Base-by-base conservation (phyloP, 2,113 vertebrate genomes). In the Mus pahari region DNA sequence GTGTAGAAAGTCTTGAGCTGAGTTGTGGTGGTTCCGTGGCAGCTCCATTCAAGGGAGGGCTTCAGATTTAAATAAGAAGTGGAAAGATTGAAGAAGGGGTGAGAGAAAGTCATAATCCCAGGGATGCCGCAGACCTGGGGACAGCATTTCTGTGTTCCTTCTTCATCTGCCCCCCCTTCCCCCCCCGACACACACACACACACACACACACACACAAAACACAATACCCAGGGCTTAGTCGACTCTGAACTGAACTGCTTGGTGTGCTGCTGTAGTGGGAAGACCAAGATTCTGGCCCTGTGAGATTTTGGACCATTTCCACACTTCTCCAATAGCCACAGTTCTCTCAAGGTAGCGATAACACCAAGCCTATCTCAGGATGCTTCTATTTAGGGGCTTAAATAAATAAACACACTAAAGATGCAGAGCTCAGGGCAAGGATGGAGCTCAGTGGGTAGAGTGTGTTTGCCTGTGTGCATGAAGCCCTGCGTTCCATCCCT, bases 351-450 rank as follows among this genome's bases (percentile, higher is more conserved):
- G 10, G 3, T 26, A 19, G 89, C 74, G 91, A 74, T 64, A 95
- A 62, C 50, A 73, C 81, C n/a, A 58, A 31, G 66, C 33, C 75
- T 66, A 31, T 84, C 92, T 95, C 78, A 48, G 77, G 16, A 53
- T n/a, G 39, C 62, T 92, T 97, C 93, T 90, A 31, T 86, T 82
- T 70, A 79, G 13, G 78, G 39, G 4, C 71, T 90, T 94, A 87
- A 86, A 95, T 68, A 97, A 92, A 94, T 73, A 90, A 92, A 94
- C 84, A 66, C 3, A 17, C 42, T 83, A 62, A n/a, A 71, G 20
- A 3, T 42, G 17, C 7, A 62, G 28, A 75, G 84, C 55, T 28
- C 55, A 42, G n/a, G 55, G n/a, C 24, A 7, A 81, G 53, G 36
- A 26, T 17, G 14, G 24, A 86, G 39, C 39, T 84, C 42, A 45